phyloP scores from a whole-genome alignment of 2,113 vertebrate species.

The Delphinus delphis region DNA sequence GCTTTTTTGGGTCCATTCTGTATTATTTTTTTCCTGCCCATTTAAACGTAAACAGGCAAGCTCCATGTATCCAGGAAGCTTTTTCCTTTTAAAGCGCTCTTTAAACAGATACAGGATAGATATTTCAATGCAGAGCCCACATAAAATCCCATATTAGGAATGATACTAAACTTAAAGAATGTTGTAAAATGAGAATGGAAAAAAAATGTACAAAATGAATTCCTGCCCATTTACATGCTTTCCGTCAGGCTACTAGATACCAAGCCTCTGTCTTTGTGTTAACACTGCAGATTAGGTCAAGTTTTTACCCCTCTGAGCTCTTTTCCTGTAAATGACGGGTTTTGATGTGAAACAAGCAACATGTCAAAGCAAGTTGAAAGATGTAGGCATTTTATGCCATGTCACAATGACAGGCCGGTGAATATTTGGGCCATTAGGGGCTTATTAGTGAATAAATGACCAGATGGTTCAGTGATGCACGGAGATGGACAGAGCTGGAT shows the following conservation, averaged over 20 bases:
- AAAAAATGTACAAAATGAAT: conserved; percentile 94
- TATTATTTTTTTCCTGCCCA: background rate
- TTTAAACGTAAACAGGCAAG: conserved; percentile 74
- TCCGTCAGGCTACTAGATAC: conserved; percentile 97
- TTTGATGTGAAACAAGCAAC: conserved; percentile 99
- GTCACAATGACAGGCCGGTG: conserved; percentile 99
- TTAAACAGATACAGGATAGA: conserved; percentile 82
- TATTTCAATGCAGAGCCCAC: conserved; percentile 79
- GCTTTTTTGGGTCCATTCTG: background rate
- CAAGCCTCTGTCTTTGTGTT: conserved; percentile 98
- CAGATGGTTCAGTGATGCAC: conserved; percentile 99
- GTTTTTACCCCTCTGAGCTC: conserved; percentile 99
- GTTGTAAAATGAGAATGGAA: conserved; percentile 90
- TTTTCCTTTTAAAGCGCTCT: conserved; percentile 74
- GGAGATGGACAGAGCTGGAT: conserved; percentile 99
- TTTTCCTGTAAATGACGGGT: conserved; percentile 99
- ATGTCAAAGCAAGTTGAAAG: conserved; percentile 99
- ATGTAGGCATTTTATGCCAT: conserved; percentile 99
- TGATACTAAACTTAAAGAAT: conserved; percentile 87
- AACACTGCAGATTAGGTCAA: conserved; percentile 99
- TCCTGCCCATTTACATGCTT: conserved; percentile 97
- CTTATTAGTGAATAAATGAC: conserved; percentile 99
- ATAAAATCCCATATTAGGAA: conserved; percentile 85
- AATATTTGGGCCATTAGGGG: conserved; percentile 99
- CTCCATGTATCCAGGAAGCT: conserved; percentile 28